Evolutionary conservation across 2,888 invertebrate genomes (phyloP).

Genomic region (Leptothorax acervorum): DNA sequence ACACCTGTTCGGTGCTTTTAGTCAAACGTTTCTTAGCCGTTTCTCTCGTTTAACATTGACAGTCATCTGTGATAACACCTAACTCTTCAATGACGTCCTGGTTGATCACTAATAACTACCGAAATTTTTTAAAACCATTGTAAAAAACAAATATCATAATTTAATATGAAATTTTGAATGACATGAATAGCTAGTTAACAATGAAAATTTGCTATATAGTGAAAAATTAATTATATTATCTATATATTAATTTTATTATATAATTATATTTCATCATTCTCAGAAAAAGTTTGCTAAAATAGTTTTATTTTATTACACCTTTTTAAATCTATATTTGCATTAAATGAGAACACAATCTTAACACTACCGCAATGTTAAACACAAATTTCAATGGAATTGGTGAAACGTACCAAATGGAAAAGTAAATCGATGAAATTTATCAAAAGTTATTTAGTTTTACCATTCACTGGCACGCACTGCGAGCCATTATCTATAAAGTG

Average conservation of each 20-base stretch:
- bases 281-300: background rate
- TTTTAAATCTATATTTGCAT: background rate
- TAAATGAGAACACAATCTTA: conserved; percentile 19
- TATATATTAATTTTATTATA: background rate
- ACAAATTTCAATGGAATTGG: conserved; percentile 22
- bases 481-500: conserved; percentile 39
- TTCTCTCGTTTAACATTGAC: conserved; percentile 22
- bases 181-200: background rate
- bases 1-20: conserved; percentile 50
- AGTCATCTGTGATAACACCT: background rate
- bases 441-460: conserved; percentile 42
- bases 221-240: background rate
- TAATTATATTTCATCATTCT: background rate
- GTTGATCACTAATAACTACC: background rate
- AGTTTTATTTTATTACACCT: background rate
- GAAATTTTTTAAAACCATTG: background rate
- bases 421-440: conserved; percentile 32
- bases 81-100: background rate
- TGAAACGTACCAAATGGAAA: conserved; percentile 1
- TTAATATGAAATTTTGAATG: background rate
- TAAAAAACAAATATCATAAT: background rate
- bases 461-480: background rate
- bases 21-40: conserved; percentile 41
- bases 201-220: background rate
- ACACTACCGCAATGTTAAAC: background rate